Evolutionary conservation across 2,888 invertebrate species (phyloP), one percentile per base, ranked within the genome.

Genomic region (Mamestra brassicae): DNA sequence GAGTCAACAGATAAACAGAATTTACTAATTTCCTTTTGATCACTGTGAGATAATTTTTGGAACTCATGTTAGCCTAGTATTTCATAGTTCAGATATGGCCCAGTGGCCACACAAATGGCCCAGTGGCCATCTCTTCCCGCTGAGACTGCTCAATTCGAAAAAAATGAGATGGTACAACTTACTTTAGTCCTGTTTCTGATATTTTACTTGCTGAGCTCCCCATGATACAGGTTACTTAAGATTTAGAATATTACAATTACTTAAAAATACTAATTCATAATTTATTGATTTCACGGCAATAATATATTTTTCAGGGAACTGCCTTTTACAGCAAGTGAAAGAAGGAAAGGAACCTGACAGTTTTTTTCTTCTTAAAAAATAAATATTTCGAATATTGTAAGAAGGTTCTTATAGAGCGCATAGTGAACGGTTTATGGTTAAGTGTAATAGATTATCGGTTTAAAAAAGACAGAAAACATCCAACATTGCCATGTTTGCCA

Each of bases 171-270:
- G 17, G 3, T 15, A n/a, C 36, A 66, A 54, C 83, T 81, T 78
- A 83, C 83, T 81, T 83, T 45, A 83, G 50, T 45, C 83, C 83
- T 8, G 74, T 67, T 42, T 77, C 63, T 42, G 81, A 6, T 42
- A 84, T 1, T 66, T 54, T 84, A 61, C 81, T 84, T 47, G 74
- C 81, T 10, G 83, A 71, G 74, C 71, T 65, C 64, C 83, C 83
- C 83, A 83, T 83, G 60, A 45, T 50, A 8, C 10, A 58, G 3
- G n/a, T 26, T 60, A 77, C 70, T 84, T 50, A 13, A 36, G 58
- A 82, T 73, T 84, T 82, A 64, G 57, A 84, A 13, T 45, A 45
- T 26, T 15, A 17, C 5, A 47, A 36, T 15, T 36, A 38, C 5
- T 17, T 55, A 1, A 58, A 58, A 58, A 57, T 36, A 54, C 50